Percentiles rank a stretch among this genome's conserved stretches.
phyloP scores from a whole-genome alignment of 2,797 vertebrate species.

The Danio tinwini region DNA sequence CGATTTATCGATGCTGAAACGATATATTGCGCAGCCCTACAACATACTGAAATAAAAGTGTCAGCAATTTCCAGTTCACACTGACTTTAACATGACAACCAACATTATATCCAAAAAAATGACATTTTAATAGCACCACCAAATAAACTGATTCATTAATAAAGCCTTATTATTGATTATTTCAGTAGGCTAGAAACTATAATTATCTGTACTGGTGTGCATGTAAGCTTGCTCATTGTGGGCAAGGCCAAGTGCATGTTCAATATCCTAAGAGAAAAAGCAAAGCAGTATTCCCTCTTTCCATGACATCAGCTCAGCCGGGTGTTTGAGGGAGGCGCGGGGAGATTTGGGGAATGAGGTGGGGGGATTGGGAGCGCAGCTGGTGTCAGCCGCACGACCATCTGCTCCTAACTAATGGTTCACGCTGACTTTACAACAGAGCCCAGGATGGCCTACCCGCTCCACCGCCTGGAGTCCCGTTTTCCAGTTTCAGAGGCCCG shows the following conservation, averaged over 20 bases:
- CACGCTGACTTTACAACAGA: constrained; percentile 70
- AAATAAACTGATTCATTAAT: too few relatives aligned
- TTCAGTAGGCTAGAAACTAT: too few relatives aligned
- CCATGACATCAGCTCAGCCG: constrained; percentile 78
- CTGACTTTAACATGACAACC: too few relatives aligned
- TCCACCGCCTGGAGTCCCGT: constrained; percentile 25
- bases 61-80: too few relatives aligned
- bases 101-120: too few relatives aligned
- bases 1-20: too few relatives aligned
- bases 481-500: constrained; percentile 43
- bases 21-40: too few relatives aligned
- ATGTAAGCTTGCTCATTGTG: background rate
- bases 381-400: constrained; percentile 82
- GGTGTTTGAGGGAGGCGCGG: constrained; percentile 37
- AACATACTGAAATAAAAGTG: too few relatives aligned
- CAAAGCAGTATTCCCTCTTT: constrained; percentile 67
- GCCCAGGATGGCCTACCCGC: constrained; percentile 57
- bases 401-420: constrained; percentile 78
- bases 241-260: constrained; percentile 33
- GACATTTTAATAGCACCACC: too few relatives aligned
- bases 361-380: constrained; percentile 72
- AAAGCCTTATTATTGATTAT: too few relatives aligned
- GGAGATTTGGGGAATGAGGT: constrained; percentile 23
- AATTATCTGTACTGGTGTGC: too few relatives aligned
- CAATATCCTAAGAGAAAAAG: constrained; percentile 12